phyloP scores from a whole-genome alignment of 2,113 vertebrate species.

The Oncorhynchus nerka region DNA sequence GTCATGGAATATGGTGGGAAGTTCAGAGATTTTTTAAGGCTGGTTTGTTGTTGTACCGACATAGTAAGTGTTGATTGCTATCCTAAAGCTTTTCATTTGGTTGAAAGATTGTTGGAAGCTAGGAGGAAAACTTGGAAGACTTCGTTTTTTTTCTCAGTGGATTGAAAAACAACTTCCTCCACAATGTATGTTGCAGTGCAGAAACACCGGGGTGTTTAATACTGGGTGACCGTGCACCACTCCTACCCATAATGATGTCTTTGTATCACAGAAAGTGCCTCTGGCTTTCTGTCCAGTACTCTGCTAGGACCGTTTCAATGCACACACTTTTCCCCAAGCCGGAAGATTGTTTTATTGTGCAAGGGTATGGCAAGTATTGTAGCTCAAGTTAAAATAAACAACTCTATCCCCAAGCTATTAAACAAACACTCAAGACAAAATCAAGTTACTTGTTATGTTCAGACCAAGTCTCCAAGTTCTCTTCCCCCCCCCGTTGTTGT shows the following conservation, averaged over 20 bases:
- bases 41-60: too few species aligned
- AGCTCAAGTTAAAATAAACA: slow-evolving; percentile 17
- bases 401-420: neutral
- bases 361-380: slow-evolving; percentile 1
- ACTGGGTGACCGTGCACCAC: neutral
- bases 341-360: neutral
- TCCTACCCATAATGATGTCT: slow-evolving; percentile 5
- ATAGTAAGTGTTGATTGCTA: too few species aligned
- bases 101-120: too few species aligned
- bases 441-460: neutral
- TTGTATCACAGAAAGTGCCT: neutral
- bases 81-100: too few species aligned
- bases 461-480: neutral
- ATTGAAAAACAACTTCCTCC: neutral
- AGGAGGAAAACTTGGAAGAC: neutral
- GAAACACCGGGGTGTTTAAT: neutral
- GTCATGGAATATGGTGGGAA: too few species aligned
- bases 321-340: neutral
- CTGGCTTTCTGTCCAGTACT: neutral
- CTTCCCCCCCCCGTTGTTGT: too few species aligned
- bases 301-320: slow-evolving; percentile 2
- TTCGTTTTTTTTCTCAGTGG: neutral
- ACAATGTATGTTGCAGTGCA: neutral
- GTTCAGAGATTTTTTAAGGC: too few species aligned
- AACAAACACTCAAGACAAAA: slow-evolving; percentile 9